A percentile compares a stretch with the other conserved stretches of the same genome.
These are phyloP conservation scores for Actenoides hombroni DNA, from an alignment of 2,113 vertebrate species.

Conservation along the genomic window DNA sequence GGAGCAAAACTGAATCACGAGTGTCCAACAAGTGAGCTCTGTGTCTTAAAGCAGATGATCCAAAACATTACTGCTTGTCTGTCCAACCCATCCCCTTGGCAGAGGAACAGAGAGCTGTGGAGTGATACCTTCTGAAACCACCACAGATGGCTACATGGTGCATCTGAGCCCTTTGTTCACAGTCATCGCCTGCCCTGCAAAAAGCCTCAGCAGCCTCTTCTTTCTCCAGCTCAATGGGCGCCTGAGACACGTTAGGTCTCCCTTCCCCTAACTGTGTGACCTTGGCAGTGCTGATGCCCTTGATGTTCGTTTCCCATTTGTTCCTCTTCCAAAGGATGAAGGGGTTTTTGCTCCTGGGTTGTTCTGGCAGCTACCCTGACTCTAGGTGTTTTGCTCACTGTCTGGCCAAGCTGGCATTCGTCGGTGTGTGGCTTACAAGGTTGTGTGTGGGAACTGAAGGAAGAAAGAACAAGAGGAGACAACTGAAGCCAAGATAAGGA, in stretches of 20 bases:
- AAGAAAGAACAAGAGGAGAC: background rate
- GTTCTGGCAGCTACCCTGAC: background rate
- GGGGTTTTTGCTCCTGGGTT: background rate
- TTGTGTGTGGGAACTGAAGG: background rate
- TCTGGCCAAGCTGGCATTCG: background rate
- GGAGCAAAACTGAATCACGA: background rate
- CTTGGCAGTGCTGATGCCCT: background rate
- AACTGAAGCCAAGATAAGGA: background rate
- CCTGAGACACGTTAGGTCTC: background rate
- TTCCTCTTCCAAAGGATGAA: background rate
- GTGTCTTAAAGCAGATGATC: background rate
- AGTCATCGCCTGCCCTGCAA: background rate
- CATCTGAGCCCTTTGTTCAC: background rate
- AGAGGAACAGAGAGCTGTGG: background rate
- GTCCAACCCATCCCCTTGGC: background rate
- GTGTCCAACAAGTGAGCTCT: background rate
- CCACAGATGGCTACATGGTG: background rate
- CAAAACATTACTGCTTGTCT: background rate
- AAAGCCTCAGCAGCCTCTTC: background rate
- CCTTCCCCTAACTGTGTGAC: background rate
- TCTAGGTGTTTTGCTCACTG: background rate
- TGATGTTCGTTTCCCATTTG: background rate
- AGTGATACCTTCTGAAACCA: background rate
- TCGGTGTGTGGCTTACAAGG: accelerated
- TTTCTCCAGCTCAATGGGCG: background rate